Evolutionary conservation across 2,113 vertebrate species (phyloP).

Genomic region (Halcyon malimbica): DNA sequence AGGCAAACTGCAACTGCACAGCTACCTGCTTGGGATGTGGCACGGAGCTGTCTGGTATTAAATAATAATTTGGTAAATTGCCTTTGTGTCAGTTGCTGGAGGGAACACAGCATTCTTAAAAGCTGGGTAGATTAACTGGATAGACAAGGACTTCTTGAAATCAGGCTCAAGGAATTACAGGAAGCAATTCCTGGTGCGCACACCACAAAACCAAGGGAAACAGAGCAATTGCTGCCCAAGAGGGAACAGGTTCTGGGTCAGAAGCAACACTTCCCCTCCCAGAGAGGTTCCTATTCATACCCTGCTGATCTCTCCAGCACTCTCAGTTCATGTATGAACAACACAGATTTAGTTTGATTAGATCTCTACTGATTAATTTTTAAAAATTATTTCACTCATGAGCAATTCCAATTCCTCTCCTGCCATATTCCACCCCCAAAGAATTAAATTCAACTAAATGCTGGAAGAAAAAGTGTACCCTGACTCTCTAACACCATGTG

Average conservation of each 20-base stretch:
- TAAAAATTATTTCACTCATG: not conserved
- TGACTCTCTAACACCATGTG: not conserved
- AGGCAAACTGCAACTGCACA: no score
- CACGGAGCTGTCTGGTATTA: not conserved
- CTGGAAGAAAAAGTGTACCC: not conserved
- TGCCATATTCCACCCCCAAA: not conserved
- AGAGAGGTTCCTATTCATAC: not conserved
- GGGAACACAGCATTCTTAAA: not conserved
- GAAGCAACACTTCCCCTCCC: not conserved
- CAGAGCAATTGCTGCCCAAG: not conserved
- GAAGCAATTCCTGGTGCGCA: not conserved
- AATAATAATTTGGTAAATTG: not conserved
- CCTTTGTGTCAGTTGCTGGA: not conserved
- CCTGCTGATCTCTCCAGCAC: not conserved
- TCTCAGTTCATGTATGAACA: rapidly evolving
- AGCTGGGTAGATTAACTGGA: not conserved
- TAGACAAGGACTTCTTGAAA: not conserved
- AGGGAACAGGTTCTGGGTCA: not conserved
- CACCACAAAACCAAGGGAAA: not conserved
- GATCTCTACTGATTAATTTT: not conserved
- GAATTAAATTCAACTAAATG: not conserved
- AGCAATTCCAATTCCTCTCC: not conserved
- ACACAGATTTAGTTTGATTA: not conserved
- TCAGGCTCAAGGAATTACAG: not conserved
- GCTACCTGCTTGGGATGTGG: not conserved